These are phyloP conservation scores for Gryllus bimaculatus DNA, from an alignment of 1,140 invertebrate genomes.

Conservation along the genomic window DNA sequence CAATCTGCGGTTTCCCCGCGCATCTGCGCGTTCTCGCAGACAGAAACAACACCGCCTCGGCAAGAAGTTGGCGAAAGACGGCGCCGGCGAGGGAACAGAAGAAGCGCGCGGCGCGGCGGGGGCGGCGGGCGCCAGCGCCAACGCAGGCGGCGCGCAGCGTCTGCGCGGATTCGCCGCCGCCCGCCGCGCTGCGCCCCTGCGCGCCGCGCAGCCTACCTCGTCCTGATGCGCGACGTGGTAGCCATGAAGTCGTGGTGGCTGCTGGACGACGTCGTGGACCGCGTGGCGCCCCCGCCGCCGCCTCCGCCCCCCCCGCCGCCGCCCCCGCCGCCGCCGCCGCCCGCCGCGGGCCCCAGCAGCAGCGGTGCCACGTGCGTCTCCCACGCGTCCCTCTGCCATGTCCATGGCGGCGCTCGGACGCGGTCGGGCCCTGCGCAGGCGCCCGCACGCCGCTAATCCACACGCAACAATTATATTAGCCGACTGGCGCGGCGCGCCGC, in stretches of 20 bases:
- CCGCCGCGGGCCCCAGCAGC: constrained; percentile 11
- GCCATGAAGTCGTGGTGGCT: neutral
- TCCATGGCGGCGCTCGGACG: constrained; percentile 15
- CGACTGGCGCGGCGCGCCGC: neutral
- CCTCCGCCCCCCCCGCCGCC: neutral
- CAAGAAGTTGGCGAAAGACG: too few relatives aligned
- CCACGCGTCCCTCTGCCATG: constrained; percentile 21
- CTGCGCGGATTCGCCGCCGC: too few relatives aligned
- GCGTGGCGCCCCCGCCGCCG: too few relatives aligned
- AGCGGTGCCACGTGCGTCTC: constrained; percentile 21
- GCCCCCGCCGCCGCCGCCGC: constrained; percentile 1
- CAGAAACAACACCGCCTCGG: too few relatives aligned
- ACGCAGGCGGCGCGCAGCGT: neutral
- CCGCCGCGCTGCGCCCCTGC: too few relatives aligned
- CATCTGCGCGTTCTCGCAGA: too few relatives aligned
- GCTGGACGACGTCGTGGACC: neutral
- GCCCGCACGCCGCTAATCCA: neutral
- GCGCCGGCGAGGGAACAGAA: too few relatives aligned
- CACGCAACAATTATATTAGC: constrained; percentile 16
- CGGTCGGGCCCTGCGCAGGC: neutral
- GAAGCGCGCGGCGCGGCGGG: too few relatives aligned
- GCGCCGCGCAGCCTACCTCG: neutral
- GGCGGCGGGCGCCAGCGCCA: too few relatives aligned
- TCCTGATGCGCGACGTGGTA: neutral
- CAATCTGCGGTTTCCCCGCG: too few relatives aligned